Percentiles rank a stretch among this genome's conserved stretches.
phyloP scores from a whole-genome alignment of 2,888 invertebrate species.

The Stenichneumon culpator region DNA sequence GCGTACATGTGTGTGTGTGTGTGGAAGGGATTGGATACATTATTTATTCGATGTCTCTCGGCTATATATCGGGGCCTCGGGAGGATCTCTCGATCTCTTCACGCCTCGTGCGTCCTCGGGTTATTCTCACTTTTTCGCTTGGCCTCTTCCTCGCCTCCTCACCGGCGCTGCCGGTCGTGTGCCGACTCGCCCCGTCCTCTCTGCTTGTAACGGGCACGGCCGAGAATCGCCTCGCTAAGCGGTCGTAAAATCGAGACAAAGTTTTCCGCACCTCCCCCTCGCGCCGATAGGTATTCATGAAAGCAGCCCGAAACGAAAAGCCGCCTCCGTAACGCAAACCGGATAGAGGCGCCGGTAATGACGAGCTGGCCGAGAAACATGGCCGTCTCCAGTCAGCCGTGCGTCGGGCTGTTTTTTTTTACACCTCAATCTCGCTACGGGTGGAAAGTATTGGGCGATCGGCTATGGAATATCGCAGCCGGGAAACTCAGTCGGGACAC shows the following conservation, averaged over 20 bases:
- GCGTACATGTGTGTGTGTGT: background rate
- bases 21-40: slow-evolving; percentile 59
- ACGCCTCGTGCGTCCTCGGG: slow-evolving; percentile 18
- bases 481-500: slow-evolving; percentile 33
- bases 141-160: background rate
- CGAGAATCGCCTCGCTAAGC: slow-evolving; percentile 52
- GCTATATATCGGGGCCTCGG: slow-evolving; percentile 28
- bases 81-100: slow-evolving; percentile 12
- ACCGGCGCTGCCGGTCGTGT: background rate
- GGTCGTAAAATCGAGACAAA: slow-evolving; percentile 66
- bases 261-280: slow-evolving; percentile 13
- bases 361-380: slow-evolving; percentile 10
- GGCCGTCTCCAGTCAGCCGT: background rate
- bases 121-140: background rate
- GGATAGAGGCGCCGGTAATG: slow-evolving; percentile 14
- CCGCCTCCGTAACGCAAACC: slow-evolving; percentile 14
- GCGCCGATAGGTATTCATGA: slow-evolving; percentile 59
- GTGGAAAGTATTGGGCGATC: slow-evolving; percentile 20
- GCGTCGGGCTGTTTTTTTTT: no score
- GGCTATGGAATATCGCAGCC: slow-evolving; percentile 40
- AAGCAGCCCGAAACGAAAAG: slow-evolving; percentile 42
- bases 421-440: no score
- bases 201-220: background rate
- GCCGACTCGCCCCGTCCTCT: slow-evolving; percentile 2
- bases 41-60: slow-evolving; percentile 69